Conservation (phyloP, 2,113 vertebrate species). For the Ciconia boyciana region DNA sequence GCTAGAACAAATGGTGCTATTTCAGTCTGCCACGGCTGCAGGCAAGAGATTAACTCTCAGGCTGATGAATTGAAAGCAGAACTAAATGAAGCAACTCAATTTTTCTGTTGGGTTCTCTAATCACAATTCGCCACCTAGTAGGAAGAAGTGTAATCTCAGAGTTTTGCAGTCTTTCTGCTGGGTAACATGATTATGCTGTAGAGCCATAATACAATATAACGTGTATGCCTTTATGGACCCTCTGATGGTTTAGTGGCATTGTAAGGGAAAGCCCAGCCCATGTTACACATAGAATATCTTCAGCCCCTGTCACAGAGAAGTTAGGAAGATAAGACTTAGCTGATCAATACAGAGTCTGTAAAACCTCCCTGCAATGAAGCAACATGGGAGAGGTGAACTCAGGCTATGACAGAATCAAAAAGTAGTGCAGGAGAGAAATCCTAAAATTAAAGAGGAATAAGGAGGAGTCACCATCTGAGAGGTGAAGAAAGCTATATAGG, state of each 20-base stretch:
- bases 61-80: constrained; percentile 40
- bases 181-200: background rate
- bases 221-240: background rate
- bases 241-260: background rate
- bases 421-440: background rate
- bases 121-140: constrained; percentile 12
- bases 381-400: background rate
- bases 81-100: constrained; percentile 26
- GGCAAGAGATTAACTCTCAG: constrained; percentile 18
- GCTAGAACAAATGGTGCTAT: constrained; percentile 33
- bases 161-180: constrained; percentile 1
- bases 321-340: background rate
- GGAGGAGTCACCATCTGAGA: background rate
- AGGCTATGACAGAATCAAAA: background rate
- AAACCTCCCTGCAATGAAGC: background rate
- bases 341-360: background rate
- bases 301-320: background rate
- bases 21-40: background rate
- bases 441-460: background rate
- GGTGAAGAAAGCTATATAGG: background rate
- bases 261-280: background rate
- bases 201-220: background rate
- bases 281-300: background rate
- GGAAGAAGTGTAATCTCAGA: background rate
- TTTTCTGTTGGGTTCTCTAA: background rate